Conservation (phyloP, 2,797 vertebrate species). For the Cynodonichthys magdalenae region DNA sequence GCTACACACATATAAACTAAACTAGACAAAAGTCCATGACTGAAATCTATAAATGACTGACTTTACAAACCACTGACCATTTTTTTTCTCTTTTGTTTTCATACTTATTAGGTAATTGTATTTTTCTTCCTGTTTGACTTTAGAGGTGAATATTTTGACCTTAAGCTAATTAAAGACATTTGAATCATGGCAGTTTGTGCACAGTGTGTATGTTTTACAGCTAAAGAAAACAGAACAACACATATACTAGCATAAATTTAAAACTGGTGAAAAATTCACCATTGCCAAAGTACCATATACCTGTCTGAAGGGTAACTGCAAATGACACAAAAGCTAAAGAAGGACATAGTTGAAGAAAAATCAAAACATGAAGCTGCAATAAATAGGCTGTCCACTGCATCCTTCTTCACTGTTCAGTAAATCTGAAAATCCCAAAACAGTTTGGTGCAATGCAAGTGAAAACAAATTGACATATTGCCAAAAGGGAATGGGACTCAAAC, state of each 20-base stretch:
- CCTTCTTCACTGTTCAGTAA: conserved; percentile 4
- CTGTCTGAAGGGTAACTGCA: background rate
- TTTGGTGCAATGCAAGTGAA: background rate
- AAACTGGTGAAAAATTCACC: background rate
- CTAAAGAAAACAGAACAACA: too few relatives aligned
- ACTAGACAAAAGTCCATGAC: background rate
- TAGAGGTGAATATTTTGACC: too few relatives aligned
- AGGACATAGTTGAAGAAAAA: conserved; percentile 4
- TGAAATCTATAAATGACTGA: conserved; percentile 14
- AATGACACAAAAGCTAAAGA: background rate
- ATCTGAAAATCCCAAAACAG: conserved; percentile 12
- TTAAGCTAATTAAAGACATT: too few relatives aligned
- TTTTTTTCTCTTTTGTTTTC: too few relatives aligned
- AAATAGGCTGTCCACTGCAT: conserved; percentile 9
- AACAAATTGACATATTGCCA: background rate
- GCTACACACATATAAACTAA: background rate
- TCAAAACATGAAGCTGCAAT: conserved; percentile 6
- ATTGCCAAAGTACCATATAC: conserved; percentile 3
- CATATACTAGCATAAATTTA: background rate
- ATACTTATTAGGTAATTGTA: too few relatives aligned
- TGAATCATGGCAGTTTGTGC: too few relatives aligned
- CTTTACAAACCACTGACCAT: background rate
- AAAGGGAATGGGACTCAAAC: background rate
- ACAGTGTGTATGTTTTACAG: too few relatives aligned
- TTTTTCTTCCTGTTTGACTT: too few relatives aligned